Evolutionary conservation across 2,113 vertebrate species (phyloP), one percentile per base, ranked within the genome.

Genomic region (Corythaeola cristata): DNA sequence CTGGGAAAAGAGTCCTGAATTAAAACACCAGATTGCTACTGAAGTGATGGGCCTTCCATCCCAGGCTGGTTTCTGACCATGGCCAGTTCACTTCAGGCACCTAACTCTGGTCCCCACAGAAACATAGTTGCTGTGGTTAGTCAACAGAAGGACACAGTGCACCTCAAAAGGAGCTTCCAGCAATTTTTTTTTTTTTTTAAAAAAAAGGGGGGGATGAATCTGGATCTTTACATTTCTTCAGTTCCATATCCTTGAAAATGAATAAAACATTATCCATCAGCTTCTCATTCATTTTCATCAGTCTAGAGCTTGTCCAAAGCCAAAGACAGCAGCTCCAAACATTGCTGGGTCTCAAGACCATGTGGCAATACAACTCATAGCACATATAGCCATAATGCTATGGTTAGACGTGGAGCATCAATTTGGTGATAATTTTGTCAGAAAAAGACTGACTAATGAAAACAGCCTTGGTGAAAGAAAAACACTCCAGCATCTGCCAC

Each of bases 401-500:
- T 6, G 20, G 37, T 13, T 78, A 82, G 28, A 67, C 15, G 27
- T 5, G 13, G 12, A 39, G n/a, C n/a, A 91, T 10, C 5, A 3
- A 49, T 81, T 75, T 69, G 50, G 45, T 80, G 41, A 35, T 10
- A 53, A 4, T 24, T 59, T 45, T 80, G 55, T 30, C 73, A 69
- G n/a, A 85, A 92, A 88, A 95, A 81, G 7, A 45, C 7, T 33
- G 39, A 80, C 33, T 79, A 79, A 47, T 15, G 44, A 93, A 93
- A 94, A 84, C 37, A 68, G 21, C 12, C 33, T 52, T 22, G 12
- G 56, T 67, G 44, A 75, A 11, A 85, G 33, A 73, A 91, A 92
- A 75, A 39, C 60, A 83, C 49, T 73, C 18, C 75, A 85, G 71
- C 62, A 85, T 89, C 80, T 73, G 67, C 45, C 82, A 62, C 37